phyloP scores from a whole-genome alignment of 2,113 vertebrate species.

The Tragulus kanchil region DNA sequence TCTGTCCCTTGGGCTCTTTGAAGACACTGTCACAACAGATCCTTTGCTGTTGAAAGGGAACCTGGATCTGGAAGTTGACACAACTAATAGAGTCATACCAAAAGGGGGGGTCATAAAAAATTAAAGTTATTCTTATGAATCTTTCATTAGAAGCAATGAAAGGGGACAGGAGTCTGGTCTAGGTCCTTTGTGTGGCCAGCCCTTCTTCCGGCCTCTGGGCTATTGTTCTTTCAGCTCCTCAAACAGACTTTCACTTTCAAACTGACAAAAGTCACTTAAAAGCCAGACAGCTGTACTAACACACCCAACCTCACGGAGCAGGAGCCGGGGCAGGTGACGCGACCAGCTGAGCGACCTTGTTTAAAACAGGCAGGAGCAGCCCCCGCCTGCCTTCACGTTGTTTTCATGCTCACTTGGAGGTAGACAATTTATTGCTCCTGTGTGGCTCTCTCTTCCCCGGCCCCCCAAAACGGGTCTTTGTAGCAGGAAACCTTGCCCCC shows the following conservation, averaged over 20 bases:
- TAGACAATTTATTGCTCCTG: neutral
- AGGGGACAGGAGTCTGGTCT: slow-evolving; percentile 87
- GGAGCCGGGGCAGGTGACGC: slow-evolving; percentile 85
- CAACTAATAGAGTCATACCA: slow-evolving; percentile 88
- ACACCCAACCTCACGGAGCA: slow-evolving; percentile 81
- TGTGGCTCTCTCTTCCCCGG: too few relatives aligned
- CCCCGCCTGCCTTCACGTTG: rapidly evolving
- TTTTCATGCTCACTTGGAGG: neutral
- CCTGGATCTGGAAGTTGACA: slow-evolving; percentile 83
- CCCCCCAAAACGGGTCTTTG: neutral
- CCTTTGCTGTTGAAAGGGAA: slow-evolving; percentile 87
- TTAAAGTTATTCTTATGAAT: slow-evolving; percentile 92
- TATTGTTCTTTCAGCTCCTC: slow-evolving; percentile 85
- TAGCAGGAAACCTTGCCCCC: neutral
- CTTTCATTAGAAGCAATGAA: slow-evolving; percentile 93
- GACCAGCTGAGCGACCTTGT: slow-evolving; percentile 78
- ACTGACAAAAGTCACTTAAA: slow-evolving; percentile 88
- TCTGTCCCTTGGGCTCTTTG: slow-evolving; percentile 71
- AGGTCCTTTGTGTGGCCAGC: slow-evolving; percentile 88
- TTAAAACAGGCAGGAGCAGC: neutral
- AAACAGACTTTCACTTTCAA: slow-evolving; percentile 89
- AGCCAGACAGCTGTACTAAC: slow-evolving; percentile 87
- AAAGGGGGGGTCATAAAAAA: slow-evolving; percentile 90
- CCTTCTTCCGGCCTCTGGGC: slow-evolving; percentile 84
- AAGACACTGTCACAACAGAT: slow-evolving; percentile 84